A percentile compares a stretch with the other conserved stretches of the same genome.
Evolutionary conservation across 2,797 vertebrate species (phyloP).

Genomic region (Enteromius treurensis): DNA sequence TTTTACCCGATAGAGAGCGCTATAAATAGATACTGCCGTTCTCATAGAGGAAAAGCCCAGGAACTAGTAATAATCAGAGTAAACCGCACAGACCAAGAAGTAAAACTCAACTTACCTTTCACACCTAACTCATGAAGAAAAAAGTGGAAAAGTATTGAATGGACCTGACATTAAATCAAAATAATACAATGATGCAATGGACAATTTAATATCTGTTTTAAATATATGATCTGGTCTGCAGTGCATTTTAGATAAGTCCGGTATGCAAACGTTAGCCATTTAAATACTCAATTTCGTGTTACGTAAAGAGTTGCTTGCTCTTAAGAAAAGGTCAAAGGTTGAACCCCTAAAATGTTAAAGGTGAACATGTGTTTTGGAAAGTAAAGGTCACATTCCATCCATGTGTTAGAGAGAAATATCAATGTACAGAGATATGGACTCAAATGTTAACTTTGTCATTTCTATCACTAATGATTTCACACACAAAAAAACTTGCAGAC

Average conservation of each 20-base stretch:
- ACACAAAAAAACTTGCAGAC: not conserved
- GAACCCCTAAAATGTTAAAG: constrained; percentile 75
- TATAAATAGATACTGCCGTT: constrained; percentile 74
- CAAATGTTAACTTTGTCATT: not conserved
- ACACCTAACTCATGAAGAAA: no score
- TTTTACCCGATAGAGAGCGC: constrained; percentile 10
- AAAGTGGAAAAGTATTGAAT: not conserved
- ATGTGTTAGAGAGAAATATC: not conserved
- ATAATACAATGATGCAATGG: not conserved
- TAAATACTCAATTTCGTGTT: not conserved
- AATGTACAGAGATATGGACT: not conserved
- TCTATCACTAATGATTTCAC: not conserved
- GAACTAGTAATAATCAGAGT: not conserved
- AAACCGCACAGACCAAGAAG: not conserved
- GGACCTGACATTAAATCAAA: not conserved
- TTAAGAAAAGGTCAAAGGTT: constrained; percentile 53
- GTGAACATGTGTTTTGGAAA: constrained; percentile 73
- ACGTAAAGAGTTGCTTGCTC: not conserved
- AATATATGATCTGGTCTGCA: not conserved
- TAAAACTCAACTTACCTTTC: not conserved
- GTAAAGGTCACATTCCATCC: constrained; percentile 69
- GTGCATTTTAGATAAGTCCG: not conserved
- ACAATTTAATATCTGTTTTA: not conserved
- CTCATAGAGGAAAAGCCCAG: not conserved
- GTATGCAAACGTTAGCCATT: not conserved